Percentiles rank a stretch among this genome's conserved stretches.
Conservation (phyloP, 2,113 vertebrate species). For the Bettongia penicillata region DNA sequence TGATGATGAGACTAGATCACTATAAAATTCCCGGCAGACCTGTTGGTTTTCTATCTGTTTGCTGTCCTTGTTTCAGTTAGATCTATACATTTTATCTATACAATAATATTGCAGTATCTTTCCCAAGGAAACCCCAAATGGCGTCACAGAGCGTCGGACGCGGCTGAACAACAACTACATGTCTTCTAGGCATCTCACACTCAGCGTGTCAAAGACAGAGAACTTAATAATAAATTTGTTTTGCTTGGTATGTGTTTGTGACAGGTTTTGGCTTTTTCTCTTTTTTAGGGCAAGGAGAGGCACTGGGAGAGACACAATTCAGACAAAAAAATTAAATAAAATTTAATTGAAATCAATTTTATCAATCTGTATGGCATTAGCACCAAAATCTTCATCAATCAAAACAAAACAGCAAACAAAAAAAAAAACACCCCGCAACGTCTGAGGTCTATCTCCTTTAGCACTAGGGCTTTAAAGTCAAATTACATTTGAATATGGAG, state of each 20-base stretch:
- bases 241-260: background rate
- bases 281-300: background rate
- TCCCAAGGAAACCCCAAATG: too few relatives aligned
- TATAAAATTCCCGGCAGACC: background rate
- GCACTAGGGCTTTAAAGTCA: constrained; percentile 24
- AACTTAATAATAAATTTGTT: background rate
- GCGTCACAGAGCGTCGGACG: too few relatives aligned
- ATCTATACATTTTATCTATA: background rate
- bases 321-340: background rate
- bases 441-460: background rate
- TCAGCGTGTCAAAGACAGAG: too few relatives aligned
- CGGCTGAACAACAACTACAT: too few relatives aligned
- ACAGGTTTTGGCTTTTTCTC: background rate
- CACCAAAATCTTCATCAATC: background rate
- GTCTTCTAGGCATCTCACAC: too few relatives aligned
- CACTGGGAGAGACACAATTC: background rate
- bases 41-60: background rate
- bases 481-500: constrained; percentile 36
- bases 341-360: background rate
- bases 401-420: background rate
- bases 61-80: background rate
- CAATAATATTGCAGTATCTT: too few relatives aligned
- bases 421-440: background rate
- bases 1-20: background rate
- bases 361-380: background rate